Base-by-base conservation (phyloP, 2,113 vertebrate species). In the Pseudopipra pipra region DNA sequence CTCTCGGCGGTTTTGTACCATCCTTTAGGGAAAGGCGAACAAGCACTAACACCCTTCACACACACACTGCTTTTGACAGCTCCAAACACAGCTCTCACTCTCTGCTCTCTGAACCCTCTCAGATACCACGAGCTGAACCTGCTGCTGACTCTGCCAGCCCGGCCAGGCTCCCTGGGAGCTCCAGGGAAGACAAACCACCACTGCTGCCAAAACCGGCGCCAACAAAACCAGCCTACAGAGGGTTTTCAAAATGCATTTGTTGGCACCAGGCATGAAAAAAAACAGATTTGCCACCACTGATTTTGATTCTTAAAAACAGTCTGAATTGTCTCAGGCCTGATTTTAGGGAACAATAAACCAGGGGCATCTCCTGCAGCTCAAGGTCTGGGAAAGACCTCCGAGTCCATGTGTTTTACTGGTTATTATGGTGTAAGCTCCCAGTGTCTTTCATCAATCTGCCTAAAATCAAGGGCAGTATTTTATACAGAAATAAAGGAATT, bases 131-230 rank as follows among this genome's bases (percentile, higher is more conserved):
- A 70, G n/a, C 58, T 12, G 46, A 35, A 41, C 78, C 47, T 63
- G 56, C 76, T 74, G 72, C 31, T 10, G 86, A 58, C 83, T 75
- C 68, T 73, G 44, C 67, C 47, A 63, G 47, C 19, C 65, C 1
- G 0, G 21, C 16, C 67, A 58, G 58, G 35, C 49, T 72, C 75
- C 41, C 49, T 25, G 7, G 20, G 41, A 41, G 54, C 1, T 43
- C 33, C 67, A 41, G 46, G 76, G 39, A 55, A 79, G n/a, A 59
- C 27, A 61, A 78, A 65, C 5, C 2, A 2, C 12, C 35, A 20
- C 0, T 2, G 2, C 47, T 7, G 47, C 73, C 92, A 58, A 70
- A 46, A 14, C 2, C 1, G 6, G 66, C 63, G 68, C 4, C 1
- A 5, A 47, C 68, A 74, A 44, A 19, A 28, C 12, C 44, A 37